Evolutionary conservation across 2,797 vertebrate species (phyloP), one percentile per base, ranked within the genome.

Genomic region (Pangasius sanitwongsei): DNA sequence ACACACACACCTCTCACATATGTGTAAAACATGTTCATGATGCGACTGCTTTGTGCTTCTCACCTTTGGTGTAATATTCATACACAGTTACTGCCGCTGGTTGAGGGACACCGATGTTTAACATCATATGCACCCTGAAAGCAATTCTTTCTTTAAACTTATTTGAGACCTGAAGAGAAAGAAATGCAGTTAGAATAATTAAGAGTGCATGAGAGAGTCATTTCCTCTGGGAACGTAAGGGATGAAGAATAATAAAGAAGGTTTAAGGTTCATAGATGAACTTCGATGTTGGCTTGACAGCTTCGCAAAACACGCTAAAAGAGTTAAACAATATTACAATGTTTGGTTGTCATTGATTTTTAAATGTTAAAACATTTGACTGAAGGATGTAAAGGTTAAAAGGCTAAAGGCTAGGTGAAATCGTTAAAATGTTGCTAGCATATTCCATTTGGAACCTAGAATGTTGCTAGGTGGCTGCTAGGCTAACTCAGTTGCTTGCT

Each of bases 31-130:
- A 63, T 20, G 25, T 28, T 37, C 34, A 72, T 72, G 34, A 41
- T 28, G 70, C 6, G 16, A 41, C 5, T 41, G 18, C 37, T 72
- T 20, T 41, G 31, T 8, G 55, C 70, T 15, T 50, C 44, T 77
- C 15, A 90, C 89, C 89, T 44, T 25, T 37, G 69, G 67, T 44
- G n/a, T 89, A 87, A 59, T 91, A 91, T 48, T 91, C 91, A 59
- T 91, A 91, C 6, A 91, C 86, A 57, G 77, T 78, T 55, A 91
- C 44, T 53, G 57, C 70, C 2, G 86, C 91, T 1, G 89, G 91
- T 20, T 91, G 91, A 18, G 74, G 61, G 18, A 86, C 59, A 20
- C 9, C 75, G 8, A 87, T 86, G 1, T 87, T 8, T 18, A 86
- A 37, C 31, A 72, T 55, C 86, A 85, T 69, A 41, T 89, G 86